Base-by-base conservation (phyloP, 2,888 invertebrate genomes). In the Acanthopleura granulata region DNA sequence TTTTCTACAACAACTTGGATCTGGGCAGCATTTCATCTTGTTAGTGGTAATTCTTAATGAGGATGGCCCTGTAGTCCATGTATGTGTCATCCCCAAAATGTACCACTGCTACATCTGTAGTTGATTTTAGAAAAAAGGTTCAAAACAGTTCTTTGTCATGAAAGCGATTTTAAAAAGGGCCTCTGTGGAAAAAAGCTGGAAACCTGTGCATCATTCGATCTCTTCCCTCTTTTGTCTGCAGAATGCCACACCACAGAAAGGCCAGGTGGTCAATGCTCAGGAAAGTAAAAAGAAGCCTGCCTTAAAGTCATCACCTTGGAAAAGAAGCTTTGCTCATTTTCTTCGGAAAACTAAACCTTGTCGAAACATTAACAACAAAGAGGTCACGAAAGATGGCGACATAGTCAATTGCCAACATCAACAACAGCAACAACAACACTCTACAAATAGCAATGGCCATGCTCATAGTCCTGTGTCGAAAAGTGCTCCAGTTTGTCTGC, bases 301-400 rank as follows among this genome's bases (percentile, higher is more conserved):
- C 66, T 27, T 66, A 49, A 71, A 40, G 71, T 49, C 71, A 22
- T 79, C 82, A 62, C 80, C 83, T n/a, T 86, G 86, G 86, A 82
- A 83, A 79, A 80, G 84, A 79, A 85, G 85, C 74, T 85, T 87
- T 83, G 85, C 83, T 73, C 85, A 86, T 77, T 84, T 87, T 75
- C 77, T 87, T 74, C 85, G 83, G 80, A 83, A 84, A 77, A 85
- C 84, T 76, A 81, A 82, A 74, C 78, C 77, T 51, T 75, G 77
- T 69, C 79, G 77, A 62, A 75, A 76, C 49, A 16, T 71, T 49
- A 71, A 71, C 25, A 18, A 40, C 50, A 71, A 40, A 71, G 50
- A 71, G 18, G 49, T 49, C 15, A 16, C 16, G 69, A 85, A 86
- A 79, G 84, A 85, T 78, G 84, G 85, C 77, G 83, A 85, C 77